Evolutionary conservation across 2,797 vertebrate species (phyloP).

Genomic region (Vespertilio murinus): DNA sequence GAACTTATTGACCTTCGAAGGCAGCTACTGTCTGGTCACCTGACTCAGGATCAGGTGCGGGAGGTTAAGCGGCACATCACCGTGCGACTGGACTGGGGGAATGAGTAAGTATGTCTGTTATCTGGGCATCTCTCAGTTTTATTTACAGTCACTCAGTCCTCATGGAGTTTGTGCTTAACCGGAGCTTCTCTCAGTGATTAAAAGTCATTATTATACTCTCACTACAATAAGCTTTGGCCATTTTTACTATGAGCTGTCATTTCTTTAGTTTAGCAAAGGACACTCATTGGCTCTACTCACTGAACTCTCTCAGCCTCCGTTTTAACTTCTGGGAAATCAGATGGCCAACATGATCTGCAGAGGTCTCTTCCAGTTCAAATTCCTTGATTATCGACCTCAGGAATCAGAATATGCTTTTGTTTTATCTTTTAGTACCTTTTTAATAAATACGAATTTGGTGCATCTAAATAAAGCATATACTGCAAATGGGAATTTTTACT

Average conservation of each 20-base stretch:
- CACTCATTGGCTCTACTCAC: not conserved
- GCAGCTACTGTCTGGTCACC: slow-evolving; percentile 97
- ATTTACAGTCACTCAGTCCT: not conserved
- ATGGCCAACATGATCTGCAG: not conserved
- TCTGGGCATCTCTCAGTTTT: slow-evolving; percentile 39
- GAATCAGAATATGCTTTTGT: not conserved
- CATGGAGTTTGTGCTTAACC: not conserved
- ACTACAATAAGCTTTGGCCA: not conserved
- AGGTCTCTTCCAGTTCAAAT: not conserved
- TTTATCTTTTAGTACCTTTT: not conserved
- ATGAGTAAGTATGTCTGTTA: slow-evolving; percentile 93
- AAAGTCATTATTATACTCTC: not conserved
- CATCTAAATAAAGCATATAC: not conserved
- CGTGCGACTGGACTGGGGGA: slow-evolving; percentile 98
- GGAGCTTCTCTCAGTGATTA: slow-evolving; percentile 11
- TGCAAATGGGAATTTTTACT: not conserved
- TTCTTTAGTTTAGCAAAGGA: slow-evolving; percentile 23
- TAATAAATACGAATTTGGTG: not conserved
- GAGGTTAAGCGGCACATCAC: slow-evolving; percentile 99
- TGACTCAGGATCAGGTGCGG: slow-evolving; percentile 97
- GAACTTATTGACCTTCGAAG: slow-evolving; percentile 98
- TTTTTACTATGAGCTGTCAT: slow-evolving; percentile 2
- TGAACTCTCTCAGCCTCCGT: not conserved
- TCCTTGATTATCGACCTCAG: not conserved
- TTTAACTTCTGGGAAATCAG: slow-evolving; percentile 37